phyloP scores from a whole-genome alignment of 2,113 vertebrate species.

The Nothoprocta pentlandii region DNA sequence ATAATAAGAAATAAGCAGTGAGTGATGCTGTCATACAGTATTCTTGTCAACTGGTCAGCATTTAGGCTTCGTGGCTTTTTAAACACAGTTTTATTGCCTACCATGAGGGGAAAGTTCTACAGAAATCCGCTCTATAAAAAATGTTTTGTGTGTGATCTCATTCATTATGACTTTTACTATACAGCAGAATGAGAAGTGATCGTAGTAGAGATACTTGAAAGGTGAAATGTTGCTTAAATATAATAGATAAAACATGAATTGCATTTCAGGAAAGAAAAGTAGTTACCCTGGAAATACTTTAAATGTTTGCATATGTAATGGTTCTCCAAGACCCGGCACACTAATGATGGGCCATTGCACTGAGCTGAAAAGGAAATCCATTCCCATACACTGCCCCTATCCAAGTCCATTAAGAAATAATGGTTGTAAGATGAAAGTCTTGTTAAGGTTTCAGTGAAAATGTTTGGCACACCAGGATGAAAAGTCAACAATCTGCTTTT shows the following conservation, averaged over 20 bases:
- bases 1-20: slow-evolving; percentile 39
- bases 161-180: slow-evolving; percentile 70
- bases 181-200: slow-evolving; percentile 51
- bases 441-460: slow-evolving; percentile 81
- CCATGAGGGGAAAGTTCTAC: slow-evolving; percentile 66
- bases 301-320: slow-evolving; percentile 79
- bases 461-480: slow-evolving; percentile 81
- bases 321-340: slow-evolving; percentile 68
- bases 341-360: slow-evolving; percentile 74
- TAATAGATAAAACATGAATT: slow-evolving; percentile 79
- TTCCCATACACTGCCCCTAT: slow-evolving; percentile 68
- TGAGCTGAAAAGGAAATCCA: slow-evolving; percentile 79
- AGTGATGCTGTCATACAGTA: slow-evolving; percentile 37
- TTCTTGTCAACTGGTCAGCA: slow-evolving; percentile 72
- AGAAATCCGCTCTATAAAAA: slow-evolving; percentile 68
- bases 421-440: slow-evolving; percentile 84
- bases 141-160: slow-evolving; percentile 69
- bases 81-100: slow-evolving; percentile 67
- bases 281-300: slow-evolving; percentile 79
- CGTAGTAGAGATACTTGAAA: slow-evolving; percentile 66
- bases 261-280: slow-evolving; percentile 72
- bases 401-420: slow-evolving; percentile 86
- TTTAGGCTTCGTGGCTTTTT: slow-evolving; percentile 53
- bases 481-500: slow-evolving; percentile 85
- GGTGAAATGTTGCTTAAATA: slow-evolving; percentile 49